Conservation (phyloP, 2,113 vertebrate genomes). For the Pseudorasbora parva region DNA sequence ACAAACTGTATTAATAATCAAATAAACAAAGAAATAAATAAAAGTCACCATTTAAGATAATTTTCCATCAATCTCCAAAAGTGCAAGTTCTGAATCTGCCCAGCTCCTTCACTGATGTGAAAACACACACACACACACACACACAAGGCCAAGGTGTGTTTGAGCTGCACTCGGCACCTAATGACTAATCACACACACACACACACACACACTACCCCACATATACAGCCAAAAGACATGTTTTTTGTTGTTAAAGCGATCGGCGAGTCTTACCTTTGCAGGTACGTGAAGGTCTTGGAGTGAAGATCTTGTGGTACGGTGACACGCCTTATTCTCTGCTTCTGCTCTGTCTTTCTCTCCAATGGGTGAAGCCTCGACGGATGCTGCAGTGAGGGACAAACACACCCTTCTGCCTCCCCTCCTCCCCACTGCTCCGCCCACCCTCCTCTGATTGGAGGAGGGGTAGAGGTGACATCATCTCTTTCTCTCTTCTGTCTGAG, state of each 20-base stretch:
- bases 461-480: conserved; percentile 56
- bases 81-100: no score
- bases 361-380: conserved; percentile 40
- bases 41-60: neutral
- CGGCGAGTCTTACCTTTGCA: conserved; percentile 46
- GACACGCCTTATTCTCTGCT: conserved; percentile 16
- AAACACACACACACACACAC: conserved; percentile 1
- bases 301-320: conserved; percentile 9
- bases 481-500: conserved; percentile 27
- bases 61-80: neutral
- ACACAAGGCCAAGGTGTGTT: conserved; percentile 7
- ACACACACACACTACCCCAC: neutral
- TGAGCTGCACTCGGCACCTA: neutral
- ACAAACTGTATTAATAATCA: neutral
- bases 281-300: neutral
- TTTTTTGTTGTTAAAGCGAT: neutral
- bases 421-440: neutral
- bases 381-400: conserved; percentile 62
- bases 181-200: neutral
- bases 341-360: conserved; percentile 26
- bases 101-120: neutral
- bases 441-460: conserved; percentile 35
- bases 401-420: conserved; percentile 42
- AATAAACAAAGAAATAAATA: neutral
- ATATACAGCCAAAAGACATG: conserved; percentile 10